Conservation (phyloP, 2,113 vertebrate species). For the Dromaius novaehollandiae region DNA sequence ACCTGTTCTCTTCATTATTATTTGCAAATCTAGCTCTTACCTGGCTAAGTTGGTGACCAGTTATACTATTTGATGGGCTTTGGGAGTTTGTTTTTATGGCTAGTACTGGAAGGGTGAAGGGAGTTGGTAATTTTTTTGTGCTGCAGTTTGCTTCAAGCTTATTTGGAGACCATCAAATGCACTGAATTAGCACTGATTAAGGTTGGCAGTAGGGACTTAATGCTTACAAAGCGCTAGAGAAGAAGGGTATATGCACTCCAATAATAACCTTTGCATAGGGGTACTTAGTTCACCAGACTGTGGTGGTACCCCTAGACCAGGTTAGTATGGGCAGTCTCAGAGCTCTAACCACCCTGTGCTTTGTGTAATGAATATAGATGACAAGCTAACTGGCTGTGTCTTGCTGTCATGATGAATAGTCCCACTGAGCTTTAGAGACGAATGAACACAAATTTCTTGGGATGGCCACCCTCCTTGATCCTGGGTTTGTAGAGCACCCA, state of each 20-base stretch:
- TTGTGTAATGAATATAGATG: neutral
- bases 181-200: neutral
- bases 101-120: neutral
- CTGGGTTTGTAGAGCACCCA: neutral
- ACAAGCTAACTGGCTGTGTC: neutral
- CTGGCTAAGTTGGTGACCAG: neutral
- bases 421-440: neutral
- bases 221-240: neutral
- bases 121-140: no score
- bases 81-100: neutral
- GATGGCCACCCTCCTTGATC: neutral
- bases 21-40: neutral
- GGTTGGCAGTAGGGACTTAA: neutral
- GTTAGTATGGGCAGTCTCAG: neutral
- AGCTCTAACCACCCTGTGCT: neutral
- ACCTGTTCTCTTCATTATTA: neutral
- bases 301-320: neutral
- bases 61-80: neutral
- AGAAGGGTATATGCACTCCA: neutral
- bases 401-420: neutral
- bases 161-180: neutral
- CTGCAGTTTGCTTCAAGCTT: no score
- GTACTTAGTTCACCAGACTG: neutral
- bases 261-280: neutral
- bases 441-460: neutral